phyloP scores from a whole-genome alignment of 2,797 vertebrate species.

The Coreius guichenoti region DNA sequence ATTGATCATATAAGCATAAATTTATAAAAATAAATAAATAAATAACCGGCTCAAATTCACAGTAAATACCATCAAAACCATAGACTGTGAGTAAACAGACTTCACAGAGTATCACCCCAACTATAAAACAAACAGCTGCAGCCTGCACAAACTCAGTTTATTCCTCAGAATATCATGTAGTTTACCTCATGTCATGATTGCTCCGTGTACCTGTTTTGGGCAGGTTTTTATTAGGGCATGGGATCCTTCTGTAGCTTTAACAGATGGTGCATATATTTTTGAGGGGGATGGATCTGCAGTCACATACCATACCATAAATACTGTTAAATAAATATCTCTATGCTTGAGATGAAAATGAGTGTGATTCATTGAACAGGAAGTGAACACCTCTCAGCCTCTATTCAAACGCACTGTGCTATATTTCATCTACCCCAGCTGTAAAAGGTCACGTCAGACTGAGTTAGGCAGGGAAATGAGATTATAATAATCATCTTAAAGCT shows the following conservation, averaged over 20 bases:
- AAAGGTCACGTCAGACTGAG: constrained; percentile 51
- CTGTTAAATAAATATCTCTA: constrained; percentile 60
- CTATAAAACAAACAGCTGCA: constrained; percentile 27
- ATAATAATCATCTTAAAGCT: constrained; percentile 41
- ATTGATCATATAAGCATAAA: not conserved
- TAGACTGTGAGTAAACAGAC: not conserved
- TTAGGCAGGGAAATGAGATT: constrained; percentile 42
- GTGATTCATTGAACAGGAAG: constrained; percentile 25
- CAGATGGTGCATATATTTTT: constrained; percentile 67
- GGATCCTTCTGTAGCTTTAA: constrained; percentile 64
- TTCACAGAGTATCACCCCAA: not conserved
- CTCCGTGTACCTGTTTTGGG: constrained; percentile 63
- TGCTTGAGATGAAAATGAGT: constrained; percentile 57
- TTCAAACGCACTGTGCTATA: constrained; percentile 11
- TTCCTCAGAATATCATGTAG: constrained; percentile 9
- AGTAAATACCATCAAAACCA: not conserved
- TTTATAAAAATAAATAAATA: not conserved
- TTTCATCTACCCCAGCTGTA: constrained; percentile 19
- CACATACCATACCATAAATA: constrained; percentile 59
- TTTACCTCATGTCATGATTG: constrained; percentile 50
- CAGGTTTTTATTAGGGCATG: constrained; percentile 63
- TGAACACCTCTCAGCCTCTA: not conserved
- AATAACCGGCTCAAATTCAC: not conserved
- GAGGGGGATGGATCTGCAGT: constrained; percentile 58
- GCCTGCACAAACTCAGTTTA: not conserved